Evolutionary conservation across 2,888 invertebrate species (phyloP).

Genomic region (Balanococcus diminutus): DNA sequence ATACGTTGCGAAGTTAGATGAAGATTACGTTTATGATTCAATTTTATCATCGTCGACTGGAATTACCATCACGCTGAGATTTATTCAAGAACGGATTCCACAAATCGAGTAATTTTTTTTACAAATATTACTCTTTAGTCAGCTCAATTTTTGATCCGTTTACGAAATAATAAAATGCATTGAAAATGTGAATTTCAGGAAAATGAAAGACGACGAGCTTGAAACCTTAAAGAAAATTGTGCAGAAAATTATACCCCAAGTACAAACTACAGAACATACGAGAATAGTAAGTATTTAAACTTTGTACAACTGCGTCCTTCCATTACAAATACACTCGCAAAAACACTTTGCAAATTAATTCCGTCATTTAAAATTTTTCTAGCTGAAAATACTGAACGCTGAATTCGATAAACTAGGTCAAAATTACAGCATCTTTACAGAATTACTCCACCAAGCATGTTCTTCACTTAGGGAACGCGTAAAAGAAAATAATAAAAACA

Average conservation of each 20-base stretch:
- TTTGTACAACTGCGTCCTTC: too few species aligned
- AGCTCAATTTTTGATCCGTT: neutral
- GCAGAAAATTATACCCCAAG: neutral
- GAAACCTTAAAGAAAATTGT: neutral
- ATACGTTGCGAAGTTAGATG: neutral
- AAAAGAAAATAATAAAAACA: neutral
- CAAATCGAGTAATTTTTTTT: neutral
- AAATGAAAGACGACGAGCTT: neutral
- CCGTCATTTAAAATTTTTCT: neutral
- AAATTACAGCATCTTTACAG: neutral
- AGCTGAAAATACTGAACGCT: neutral
- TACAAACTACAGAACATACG: neutral
- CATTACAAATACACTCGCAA: too few species aligned
- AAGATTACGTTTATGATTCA: neutral
- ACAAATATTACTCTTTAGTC: neutral
- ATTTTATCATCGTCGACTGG: constrained; percentile 5
- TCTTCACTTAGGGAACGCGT: neutral
- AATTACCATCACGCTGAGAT: neutral
- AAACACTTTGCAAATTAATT: too few species aligned
- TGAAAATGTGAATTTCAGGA: neutral
- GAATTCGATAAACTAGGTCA: neutral
- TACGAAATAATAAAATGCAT: too few species aligned
- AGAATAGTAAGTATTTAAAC: neutral
- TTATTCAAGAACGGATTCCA: neutral
- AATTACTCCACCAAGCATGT: neutral